These are phyloP conservation scores for Ramazzottius varieornatus DNA, from an alignment of 2,888 invertebrate genomes.

Conservation along the genomic window DNA sequence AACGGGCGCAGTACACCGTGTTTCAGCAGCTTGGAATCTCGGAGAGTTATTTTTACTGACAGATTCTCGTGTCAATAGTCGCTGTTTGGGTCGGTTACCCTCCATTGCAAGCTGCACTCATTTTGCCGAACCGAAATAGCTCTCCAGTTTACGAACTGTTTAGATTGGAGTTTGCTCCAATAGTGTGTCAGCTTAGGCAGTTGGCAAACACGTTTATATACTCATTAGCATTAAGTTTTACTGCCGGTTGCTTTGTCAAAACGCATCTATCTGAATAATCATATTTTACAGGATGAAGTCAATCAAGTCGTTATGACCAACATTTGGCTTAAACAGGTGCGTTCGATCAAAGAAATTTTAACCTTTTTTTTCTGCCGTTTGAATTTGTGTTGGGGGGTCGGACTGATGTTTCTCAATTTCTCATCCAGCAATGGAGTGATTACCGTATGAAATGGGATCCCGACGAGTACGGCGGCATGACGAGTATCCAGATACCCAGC, in stretches of 20 bases:
- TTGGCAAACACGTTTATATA: no score
- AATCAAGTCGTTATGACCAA: not conserved
- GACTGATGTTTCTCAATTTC: not conserved
- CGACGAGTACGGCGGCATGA: not conserved
- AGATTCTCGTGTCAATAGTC: no score
- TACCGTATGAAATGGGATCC: not conserved
- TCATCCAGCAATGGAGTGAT: not conserved
- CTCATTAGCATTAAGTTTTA: no score
- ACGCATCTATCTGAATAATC: no score
- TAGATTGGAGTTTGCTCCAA: no score
- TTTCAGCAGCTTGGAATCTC: no score
- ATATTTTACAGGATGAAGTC: not conserved
- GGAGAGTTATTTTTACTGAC: no score
- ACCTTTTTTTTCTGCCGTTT: not conserved
- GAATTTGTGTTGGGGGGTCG: no score
- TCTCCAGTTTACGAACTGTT: not conserved
- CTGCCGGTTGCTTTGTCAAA: no score
- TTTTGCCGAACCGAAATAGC: not conserved
- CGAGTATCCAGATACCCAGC: not conserved
- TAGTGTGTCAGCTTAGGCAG: no score
- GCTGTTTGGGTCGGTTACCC: no score
- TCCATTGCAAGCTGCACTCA: not conserved
- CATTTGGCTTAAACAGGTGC: not conserved
- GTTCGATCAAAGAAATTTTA: not conserved
- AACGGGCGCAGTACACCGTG: not conserved